Conservation (phyloP, 2,113 vertebrate genomes). For the Archilochus colubris region DNA sequence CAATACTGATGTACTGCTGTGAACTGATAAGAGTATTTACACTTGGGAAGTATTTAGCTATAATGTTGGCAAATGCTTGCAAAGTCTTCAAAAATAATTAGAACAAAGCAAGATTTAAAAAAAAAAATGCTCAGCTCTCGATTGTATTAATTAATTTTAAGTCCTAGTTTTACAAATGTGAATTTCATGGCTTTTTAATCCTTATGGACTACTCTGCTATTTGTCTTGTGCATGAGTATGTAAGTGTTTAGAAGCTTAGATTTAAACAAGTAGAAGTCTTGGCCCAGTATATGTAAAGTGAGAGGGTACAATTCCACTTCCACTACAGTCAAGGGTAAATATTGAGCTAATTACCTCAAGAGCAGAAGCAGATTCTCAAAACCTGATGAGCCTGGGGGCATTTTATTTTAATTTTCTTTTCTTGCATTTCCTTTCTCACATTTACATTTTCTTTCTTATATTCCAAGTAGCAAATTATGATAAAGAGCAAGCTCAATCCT, state of each 20-base stretch:
- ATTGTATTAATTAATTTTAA: background rate
- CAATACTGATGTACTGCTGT: background rate
- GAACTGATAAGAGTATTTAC: background rate
- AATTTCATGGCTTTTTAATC: background rate
- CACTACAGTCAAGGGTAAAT: conserved; percentile 2
- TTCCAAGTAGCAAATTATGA: background rate
- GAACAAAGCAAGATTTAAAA: background rate
- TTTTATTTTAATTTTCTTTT: conserved; percentile 23
- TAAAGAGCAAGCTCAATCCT: background rate
- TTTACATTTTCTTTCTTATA: background rate
- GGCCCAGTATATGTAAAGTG: background rate
- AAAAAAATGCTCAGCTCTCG: background rate
- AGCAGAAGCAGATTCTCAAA: conserved; percentile 1
- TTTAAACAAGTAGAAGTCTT: background rate
- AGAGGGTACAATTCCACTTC: background rate
- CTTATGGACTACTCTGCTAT: background rate
- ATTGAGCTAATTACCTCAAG: conserved; percentile 28
- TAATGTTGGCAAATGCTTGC: background rate
- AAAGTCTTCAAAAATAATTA: background rate
- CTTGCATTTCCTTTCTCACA: background rate
- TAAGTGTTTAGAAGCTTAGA: background rate
- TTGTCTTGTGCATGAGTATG: background rate
- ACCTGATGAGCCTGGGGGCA: background rate
- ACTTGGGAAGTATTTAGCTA: background rate
- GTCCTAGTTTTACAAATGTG: background rate